Percentiles rank a stretch among this genome's conserved stretches.
Conservation (phyloP, 2,888 invertebrate species). For the Mimachlamys varia region DNA sequence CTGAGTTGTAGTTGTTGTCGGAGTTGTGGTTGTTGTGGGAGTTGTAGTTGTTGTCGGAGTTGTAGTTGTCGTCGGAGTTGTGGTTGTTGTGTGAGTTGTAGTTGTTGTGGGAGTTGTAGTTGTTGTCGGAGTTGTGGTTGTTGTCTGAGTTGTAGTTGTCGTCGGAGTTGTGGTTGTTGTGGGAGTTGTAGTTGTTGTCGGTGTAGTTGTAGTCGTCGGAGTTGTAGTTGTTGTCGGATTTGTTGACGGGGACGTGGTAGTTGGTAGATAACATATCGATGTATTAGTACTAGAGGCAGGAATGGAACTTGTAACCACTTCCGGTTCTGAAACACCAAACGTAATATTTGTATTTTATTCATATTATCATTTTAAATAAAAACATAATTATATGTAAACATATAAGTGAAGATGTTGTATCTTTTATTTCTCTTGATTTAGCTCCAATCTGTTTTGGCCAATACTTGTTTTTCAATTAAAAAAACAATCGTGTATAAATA, state of each 20-base stretch:
- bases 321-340: background rate
- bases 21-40: background rate
- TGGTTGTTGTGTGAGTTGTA: background rate
- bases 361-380: no score
- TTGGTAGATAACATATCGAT: background rate
- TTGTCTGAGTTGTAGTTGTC: background rate
- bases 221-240: background rate
- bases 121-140: background rate
- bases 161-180: background rate
- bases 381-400: no score
- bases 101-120: background rate
- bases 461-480: no score
- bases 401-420: no score
- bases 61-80: background rate
- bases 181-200: background rate
- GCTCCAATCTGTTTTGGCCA: no score
- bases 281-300: background rate
- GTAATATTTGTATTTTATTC: background rate
- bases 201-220: no score
- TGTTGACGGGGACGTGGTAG: background rate
- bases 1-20: background rate
- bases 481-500: no score
- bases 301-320: background rate
- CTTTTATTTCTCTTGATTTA: no score
- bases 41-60: background rate